Conservation (phyloP, 2,797 vertebrate genomes). For the Vultur gryphus region DNA sequence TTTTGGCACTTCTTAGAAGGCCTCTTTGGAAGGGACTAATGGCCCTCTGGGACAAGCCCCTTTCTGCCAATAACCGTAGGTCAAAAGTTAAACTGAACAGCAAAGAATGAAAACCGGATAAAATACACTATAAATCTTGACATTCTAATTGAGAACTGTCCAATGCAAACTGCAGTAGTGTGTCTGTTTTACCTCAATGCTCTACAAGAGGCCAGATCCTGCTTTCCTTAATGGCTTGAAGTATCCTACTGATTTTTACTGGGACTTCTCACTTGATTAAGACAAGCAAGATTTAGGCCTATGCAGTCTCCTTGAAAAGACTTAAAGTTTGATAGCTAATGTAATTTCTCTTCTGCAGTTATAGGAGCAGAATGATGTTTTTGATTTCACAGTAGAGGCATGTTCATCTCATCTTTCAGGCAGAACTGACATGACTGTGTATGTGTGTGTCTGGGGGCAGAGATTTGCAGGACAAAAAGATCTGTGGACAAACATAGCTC, state of each 20-base stretch:
- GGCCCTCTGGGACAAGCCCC: constrained; percentile 30
- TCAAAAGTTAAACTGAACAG: constrained; percentile 62
- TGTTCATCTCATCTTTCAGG: constrained; percentile 24
- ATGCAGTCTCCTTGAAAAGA: neutral
- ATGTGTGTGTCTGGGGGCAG: neutral
- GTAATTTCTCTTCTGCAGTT: neutral
- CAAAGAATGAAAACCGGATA: constrained; percentile 48
- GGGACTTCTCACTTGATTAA: neutral
- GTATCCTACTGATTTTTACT: constrained; percentile 17
- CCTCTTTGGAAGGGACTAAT: constrained; percentile 41
- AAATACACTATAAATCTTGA: constrained; percentile 57
- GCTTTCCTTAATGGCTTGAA: neutral
- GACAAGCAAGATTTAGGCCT: neutral
- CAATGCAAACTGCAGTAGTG: constrained; percentile 40
- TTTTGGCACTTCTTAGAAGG: constrained; percentile 12
- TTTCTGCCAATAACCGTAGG: constrained; percentile 39
- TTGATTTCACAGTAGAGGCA: constrained; percentile 10
- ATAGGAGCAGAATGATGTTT: neutral
- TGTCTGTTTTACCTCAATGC: constrained; percentile 54
- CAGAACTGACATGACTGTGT: neutral
- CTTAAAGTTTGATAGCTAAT: neutral
- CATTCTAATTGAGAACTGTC: constrained; percentile 64
- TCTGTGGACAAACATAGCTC: constrained; percentile 8
- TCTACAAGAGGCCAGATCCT: neutral
- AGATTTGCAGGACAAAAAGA: constrained; percentile 15